phyloP scores from a whole-genome alignment of 64 coral and sea anemone species.

The Pocillopora verrucosa region DNA sequence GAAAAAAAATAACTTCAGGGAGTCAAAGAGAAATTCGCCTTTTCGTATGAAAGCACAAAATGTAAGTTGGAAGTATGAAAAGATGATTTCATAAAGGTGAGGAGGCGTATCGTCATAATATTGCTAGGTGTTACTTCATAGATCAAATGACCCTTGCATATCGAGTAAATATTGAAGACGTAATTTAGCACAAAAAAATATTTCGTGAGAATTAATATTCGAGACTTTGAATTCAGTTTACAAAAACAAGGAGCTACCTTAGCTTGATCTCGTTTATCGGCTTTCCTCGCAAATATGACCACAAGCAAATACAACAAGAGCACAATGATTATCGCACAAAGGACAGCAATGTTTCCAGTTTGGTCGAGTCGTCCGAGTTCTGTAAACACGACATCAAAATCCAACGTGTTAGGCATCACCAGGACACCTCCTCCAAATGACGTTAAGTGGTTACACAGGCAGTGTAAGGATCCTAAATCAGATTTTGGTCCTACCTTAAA shows the following conservation, averaged over 20 bases:
- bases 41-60: not conserved
- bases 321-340: conserved; percentile 51
- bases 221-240: no score
- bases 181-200: no score
- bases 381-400: conserved; percentile 67
- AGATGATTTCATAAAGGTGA: no score
- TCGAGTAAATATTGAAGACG: no score
- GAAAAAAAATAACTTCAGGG: not conserved
- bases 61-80: not conserved
- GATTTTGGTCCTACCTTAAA: no score
- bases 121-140: no score
- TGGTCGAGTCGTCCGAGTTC: conserved; percentile 63
- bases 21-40: not conserved
- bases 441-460: no score
- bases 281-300: conserved; percentile 68
- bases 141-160: no score
- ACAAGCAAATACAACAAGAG: conserved; percentile 63
- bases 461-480: no score
- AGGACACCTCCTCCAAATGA: conserved; percentile 83
- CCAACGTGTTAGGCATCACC: conserved; percentile 76
- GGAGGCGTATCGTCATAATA: no score
- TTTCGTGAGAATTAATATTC: no score
- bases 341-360: conserved; percentile 72
- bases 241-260: conserved; percentile 52
- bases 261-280: conserved; percentile 54